These are phyloP conservation scores for Martes martes DNA, from an alignment of 2,113 vertebrate species.

Conservation along the genomic window DNA sequence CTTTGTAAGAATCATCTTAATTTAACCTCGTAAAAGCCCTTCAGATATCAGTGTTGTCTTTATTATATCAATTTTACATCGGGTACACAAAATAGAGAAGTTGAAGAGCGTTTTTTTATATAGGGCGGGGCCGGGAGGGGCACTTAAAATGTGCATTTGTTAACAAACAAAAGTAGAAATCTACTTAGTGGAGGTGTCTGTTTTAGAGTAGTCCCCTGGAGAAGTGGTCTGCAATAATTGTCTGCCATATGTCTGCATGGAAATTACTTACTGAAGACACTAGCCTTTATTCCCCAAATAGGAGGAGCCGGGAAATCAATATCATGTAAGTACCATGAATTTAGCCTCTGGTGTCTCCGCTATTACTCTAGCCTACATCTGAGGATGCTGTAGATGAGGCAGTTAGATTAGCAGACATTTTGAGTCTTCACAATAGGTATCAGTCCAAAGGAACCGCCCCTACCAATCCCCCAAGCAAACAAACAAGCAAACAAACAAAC, in stretches of 20 bases:
- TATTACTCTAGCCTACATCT: not conserved
- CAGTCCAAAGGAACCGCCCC: not conserved
- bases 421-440: not conserved
- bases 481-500: not conserved
- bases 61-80: not conserved
- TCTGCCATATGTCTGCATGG: not conserved
- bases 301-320: not conserved
- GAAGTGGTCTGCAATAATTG: not conserved
- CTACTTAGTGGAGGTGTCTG: not conserved
- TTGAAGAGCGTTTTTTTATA: not conserved
- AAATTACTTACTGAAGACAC: not conserved
- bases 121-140: too few species aligned
- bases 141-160: not conserved
- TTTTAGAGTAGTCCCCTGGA: not conserved
- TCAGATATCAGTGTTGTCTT: not conserved
- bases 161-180: not conserved
- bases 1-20: not conserved
- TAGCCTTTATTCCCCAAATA: not conserved
- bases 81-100: not conserved
- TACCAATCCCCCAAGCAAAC: not conserved
- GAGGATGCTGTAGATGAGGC: not conserved
- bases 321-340: not conserved
- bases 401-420: not conserved
- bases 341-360: not conserved
- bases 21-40: not conserved